A percentile compares a stretch with the other conserved stretches of the same genome.
These are phyloP conservation scores for Reticulitermes speratus DNA, from an alignment of 1,140 invertebrate species.

Conservation along the genomic window DNA sequence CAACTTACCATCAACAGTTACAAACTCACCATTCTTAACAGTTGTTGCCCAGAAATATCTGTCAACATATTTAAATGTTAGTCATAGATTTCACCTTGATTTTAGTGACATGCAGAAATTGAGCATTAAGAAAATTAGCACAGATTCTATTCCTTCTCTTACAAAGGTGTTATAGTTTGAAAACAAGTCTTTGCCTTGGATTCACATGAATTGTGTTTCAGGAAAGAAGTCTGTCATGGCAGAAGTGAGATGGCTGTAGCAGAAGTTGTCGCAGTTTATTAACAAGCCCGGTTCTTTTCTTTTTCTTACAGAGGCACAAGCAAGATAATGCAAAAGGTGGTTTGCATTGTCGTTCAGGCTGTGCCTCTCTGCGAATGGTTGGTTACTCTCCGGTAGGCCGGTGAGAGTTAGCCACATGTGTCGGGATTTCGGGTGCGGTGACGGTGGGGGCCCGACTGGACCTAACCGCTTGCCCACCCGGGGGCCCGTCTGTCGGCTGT, in stretches of 20 bases:
- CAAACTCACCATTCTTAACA: too few relatives aligned
- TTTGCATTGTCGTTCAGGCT: slow-evolving; percentile 37
- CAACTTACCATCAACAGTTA: too few relatives aligned
- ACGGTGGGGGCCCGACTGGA: slow-evolving; percentile 38
- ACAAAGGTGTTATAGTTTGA: too few relatives aligned
- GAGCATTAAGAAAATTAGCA: too few relatives aligned
- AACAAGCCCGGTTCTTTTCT: slow-evolving; percentile 46
- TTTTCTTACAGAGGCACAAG: slow-evolving; percentile 56
- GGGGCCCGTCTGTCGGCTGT: slow-evolving; percentile 41
- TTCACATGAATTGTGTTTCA: neutral
- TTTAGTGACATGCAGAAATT: too few relatives aligned
- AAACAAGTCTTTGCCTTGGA: neutral
- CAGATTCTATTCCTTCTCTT: too few relatives aligned
- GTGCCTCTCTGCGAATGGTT: slow-evolving; percentile 34
- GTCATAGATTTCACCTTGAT: too few relatives aligned
- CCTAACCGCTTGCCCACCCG: slow-evolving; percentile 18
- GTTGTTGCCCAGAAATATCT: too few relatives aligned
- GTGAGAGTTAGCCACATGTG: slow-evolving; percentile 25
- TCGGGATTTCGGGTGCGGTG: slow-evolving; percentile 33
- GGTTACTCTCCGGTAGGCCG: slow-evolving; percentile 29
- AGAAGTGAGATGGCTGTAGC: neutral
- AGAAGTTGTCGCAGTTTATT: slow-evolving; percentile 25
- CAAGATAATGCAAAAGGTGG: slow-evolving; percentile 41
- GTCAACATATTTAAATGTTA: too few relatives aligned
- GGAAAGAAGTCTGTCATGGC: neutral